phyloP scores from a whole-genome alignment of 2,888 invertebrate genomes.

The Macaria liturata region DNA sequence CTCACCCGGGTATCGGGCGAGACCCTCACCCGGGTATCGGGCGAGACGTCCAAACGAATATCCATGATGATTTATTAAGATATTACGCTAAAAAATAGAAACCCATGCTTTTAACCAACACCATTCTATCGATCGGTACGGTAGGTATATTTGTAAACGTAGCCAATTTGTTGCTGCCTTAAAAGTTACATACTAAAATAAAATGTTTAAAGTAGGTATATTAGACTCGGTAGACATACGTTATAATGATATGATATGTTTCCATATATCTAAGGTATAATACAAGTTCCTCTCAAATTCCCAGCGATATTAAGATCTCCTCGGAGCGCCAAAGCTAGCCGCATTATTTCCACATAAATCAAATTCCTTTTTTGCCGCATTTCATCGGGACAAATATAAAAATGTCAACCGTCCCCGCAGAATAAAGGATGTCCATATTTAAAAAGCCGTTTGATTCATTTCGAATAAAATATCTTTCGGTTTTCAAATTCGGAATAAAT shows the following conservation, averaged over 20 bases:
- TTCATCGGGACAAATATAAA: conserved; percentile 79
- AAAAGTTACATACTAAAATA: too few species aligned
- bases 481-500: conserved; percentile 83
- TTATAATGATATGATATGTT: too few species aligned
- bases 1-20: neutral
- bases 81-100: neutral
- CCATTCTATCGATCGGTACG: too few species aligned
- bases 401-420: conserved; percentile 75
- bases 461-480: conserved; percentile 78
- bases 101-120: too few species aligned
- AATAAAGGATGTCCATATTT: conserved; percentile 80
- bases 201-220: too few species aligned
- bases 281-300: too few species aligned
- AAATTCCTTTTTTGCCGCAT: conserved; percentile 63
- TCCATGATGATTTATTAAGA: conserved; percentile 21
- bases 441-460: conserved; percentile 81
- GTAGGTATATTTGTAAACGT: too few species aligned
- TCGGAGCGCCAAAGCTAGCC: conserved; percentile 35
- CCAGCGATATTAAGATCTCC: conserved; percentile 29
- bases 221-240: too few species aligned
- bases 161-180: too few species aligned
- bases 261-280: too few species aligned
- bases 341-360: conserved; percentile 79
- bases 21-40: conserved; percentile 1
- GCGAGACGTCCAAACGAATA: too few species aligned